phyloP scores from a whole-genome alignment of 2,113 vertebrate genomes.

The Chionodraco myersi region DNA sequence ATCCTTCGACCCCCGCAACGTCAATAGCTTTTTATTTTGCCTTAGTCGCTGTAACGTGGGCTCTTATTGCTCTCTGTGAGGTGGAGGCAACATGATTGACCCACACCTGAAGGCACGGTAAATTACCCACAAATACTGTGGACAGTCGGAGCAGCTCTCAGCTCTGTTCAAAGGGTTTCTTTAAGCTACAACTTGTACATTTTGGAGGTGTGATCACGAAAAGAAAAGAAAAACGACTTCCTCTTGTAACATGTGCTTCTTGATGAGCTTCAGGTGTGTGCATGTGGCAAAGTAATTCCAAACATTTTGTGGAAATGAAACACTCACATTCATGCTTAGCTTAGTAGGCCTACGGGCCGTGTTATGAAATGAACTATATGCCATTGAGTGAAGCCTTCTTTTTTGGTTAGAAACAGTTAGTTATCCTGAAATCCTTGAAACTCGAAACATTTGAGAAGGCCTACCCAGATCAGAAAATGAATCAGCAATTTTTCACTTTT shows the following conservation, averaged over 20 bases:
- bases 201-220: not conserved
- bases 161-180: not conserved
- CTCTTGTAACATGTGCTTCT: not conserved
- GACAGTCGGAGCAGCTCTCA: not conserved
- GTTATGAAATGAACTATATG: not conserved
- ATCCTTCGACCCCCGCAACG: conserved; percentile 69
- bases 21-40: conserved; percentile 55
- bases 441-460: too few species aligned
- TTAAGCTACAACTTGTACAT: not conserved
- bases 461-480: too few species aligned
- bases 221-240: too few species aligned
- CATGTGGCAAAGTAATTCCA: not conserved
- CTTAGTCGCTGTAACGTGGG: conserved; percentile 11
- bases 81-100: conserved; percentile 8
- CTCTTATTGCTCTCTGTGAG: not conserved
- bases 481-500: too few species aligned
- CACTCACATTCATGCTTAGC: not conserved
- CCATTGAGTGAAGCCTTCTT: not conserved
- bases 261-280: not conserved
- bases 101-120: not conserved
- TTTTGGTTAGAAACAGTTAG: not conserved
- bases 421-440: not conserved
- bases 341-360: not conserved
- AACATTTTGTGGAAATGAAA: not conserved
- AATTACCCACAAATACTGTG: conserved; percentile 22